A percentile compares a stretch with the other conserved stretches of the same genome.
Conservation (phyloP, 1,140 invertebrate species). For the Rhagoletis pomonella region DNA sequence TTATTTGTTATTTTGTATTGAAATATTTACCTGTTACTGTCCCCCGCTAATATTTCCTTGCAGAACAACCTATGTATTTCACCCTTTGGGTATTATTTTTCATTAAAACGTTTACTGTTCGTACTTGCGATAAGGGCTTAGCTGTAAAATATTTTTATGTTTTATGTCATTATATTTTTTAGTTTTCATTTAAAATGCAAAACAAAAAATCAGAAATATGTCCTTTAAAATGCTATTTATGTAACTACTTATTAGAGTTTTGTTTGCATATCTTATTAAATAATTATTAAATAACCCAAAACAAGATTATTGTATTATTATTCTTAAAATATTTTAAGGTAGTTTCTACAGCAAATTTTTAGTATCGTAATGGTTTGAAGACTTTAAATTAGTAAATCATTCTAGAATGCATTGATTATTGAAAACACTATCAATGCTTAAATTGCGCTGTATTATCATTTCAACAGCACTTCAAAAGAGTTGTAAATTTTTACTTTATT, state of each 20-base stretch:
- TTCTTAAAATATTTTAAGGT: neutral
- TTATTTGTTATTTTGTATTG: constrained; percentile 8
- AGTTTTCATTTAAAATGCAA: constrained; percentile 32
- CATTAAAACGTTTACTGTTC: constrained; percentile 28
- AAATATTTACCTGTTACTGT: constrained; percentile 1
- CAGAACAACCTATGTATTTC: constrained; percentile 16
- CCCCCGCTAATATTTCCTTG: neutral
- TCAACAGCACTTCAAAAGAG: no score
- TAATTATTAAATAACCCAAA: constrained; percentile 37
- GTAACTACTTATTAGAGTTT: constrained; percentile 36
- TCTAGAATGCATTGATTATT: no score
- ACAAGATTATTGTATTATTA: neutral
- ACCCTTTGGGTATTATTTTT: constrained; percentile 36
- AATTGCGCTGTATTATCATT: no score
- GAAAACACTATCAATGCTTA: no score
- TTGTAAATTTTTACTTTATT: no score
- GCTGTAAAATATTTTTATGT: constrained; percentile 18
- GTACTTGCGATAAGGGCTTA: constrained; percentile 11
- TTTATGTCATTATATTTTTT: constrained; percentile 26
- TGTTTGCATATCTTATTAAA: constrained; percentile 22
- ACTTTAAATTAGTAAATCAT: neutral
- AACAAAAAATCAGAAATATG: constrained; percentile 15
- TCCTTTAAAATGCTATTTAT: constrained; percentile 34
- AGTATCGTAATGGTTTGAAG: neutral
- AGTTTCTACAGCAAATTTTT: no score